A percentile compares a stretch with the other conserved stretches of the same genome.
phyloP scores from a whole-genome alignment of 2,113 vertebrate genomes.

The Trematocara unimaculatum region DNA sequence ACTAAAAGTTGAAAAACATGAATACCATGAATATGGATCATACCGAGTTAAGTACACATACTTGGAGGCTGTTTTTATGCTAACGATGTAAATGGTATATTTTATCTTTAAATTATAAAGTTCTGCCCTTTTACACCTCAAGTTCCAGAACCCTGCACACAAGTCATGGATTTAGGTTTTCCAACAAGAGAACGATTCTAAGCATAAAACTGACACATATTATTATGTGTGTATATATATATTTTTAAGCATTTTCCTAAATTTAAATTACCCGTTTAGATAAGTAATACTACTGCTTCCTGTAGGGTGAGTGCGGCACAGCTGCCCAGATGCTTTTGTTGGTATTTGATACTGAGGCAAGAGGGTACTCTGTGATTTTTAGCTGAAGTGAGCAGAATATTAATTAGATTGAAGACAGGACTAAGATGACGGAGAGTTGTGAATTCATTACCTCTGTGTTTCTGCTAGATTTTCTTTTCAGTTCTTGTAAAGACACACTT shows the following conservation, averaged over 20 bases:
- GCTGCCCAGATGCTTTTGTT: neutral
- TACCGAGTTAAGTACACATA: neutral
- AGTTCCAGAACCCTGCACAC: neutral
- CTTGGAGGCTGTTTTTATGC: neutral
- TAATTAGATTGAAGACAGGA: neutral
- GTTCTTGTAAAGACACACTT: neutral
- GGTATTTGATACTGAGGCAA: neutral
- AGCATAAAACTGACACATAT: neutral
- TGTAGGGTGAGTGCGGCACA: neutral
- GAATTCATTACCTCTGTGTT: neutral
- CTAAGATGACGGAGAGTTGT: neutral
- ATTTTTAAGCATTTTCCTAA: neutral
- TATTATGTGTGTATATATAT: neutral
- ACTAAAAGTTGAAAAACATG: neutral
- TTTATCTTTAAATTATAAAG: neutral
- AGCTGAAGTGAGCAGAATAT: slow-evolving; percentile 22
- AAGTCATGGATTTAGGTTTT: neutral
- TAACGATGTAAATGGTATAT: neutral
- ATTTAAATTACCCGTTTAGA: neutral
- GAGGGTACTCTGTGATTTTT: neutral
- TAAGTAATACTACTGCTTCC: neutral
- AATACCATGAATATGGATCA: neutral
- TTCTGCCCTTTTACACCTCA: neutral
- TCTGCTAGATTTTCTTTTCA: neutral
- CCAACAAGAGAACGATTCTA: neutral